Evolutionary conservation across 1,140 invertebrate species (phyloP), one percentile per base, ranked within the genome.

Genomic region (Drosophila paulistorum): DNA sequence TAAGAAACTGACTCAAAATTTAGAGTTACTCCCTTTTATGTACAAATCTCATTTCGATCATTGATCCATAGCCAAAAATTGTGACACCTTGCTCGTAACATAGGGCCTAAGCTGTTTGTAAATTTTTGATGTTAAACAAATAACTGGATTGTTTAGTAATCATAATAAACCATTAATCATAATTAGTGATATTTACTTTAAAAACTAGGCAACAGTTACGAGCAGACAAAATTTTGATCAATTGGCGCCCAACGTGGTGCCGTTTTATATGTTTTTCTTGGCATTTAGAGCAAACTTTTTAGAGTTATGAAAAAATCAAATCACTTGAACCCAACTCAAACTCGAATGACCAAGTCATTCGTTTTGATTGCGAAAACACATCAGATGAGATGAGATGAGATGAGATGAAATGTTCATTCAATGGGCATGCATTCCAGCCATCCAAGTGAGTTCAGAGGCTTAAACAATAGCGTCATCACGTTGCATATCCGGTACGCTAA

Each of bases 401-500:
- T 51, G 45, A 51, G 45, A 51, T 51, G 45, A 51, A 51, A 51
- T 51, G 45, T 23, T 51, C 58, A 64, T 66, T 58, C 66, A 17
- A 57, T 57, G 54, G 68, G 54, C 65, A 51, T 42, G 10, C 20
- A 76, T 75, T 75, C 65, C 26, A 62, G 58, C 26, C 26, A 26
- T 48, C 26, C 54, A 23, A 62, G 30, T 41, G 62, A 55, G 42
- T 67, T 59, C 11, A 79, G 30, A 71, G 61, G 37, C 48, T 57
- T 77, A 78, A 83, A 89, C 83, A 87, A 87, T 87, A 80, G 83
- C 83, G 78, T 89, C 79, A 80, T 74, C 83, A 51, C 55, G 17
- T 80, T 89, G 83, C 77, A 89, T 77, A 87, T 87, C 83, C 83
- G 83, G 84, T 89, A 87, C 65, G 77, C 76, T 83, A 86, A 86